Conservation (phyloP, 2,113 vertebrate species). For the Odocoileus hemionus region DNA sequence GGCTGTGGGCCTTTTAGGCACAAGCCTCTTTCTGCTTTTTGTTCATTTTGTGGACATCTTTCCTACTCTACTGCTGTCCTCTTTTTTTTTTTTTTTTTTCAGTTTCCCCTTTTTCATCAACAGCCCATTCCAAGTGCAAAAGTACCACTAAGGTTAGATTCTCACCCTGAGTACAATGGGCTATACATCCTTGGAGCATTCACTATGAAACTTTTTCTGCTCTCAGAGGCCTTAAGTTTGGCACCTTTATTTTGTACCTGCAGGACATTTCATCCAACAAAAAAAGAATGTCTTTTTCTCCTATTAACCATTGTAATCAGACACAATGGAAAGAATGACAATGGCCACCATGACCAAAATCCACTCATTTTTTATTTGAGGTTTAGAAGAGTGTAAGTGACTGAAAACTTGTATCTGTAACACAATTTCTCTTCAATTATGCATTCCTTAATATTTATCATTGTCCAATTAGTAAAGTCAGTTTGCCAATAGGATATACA, state of each 20-base stretch:
- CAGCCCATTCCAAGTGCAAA: neutral
- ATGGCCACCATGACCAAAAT: neutral
- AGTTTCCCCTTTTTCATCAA: neutral
- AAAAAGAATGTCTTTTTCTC: neutral
- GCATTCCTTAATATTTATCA: neutral
- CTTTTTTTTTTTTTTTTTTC: neutral
- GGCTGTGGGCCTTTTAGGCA: neutral
- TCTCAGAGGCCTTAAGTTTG: conserved; percentile 19
- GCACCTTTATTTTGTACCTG: conserved; percentile 22
- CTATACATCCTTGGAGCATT: neutral
- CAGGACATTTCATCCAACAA: conserved; percentile 30
- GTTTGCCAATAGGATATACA: neutral
- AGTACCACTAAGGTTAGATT: neutral
- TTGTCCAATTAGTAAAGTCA: neutral
- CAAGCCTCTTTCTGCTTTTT: neutral
- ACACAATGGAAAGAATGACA: neutral
- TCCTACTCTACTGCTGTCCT: neutral
- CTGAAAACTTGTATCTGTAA: neutral
- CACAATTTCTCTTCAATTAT: neutral
- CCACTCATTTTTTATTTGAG: neutral
- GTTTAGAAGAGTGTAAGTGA: neutral
- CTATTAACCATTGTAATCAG: neutral
- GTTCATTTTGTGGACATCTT: neutral
- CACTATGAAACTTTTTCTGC: conserved; percentile 6
- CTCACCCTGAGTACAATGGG: neutral